Evolutionary conservation across 2,888 invertebrate species (phyloP).

Genomic region (Cremastinae sp.): DNA sequence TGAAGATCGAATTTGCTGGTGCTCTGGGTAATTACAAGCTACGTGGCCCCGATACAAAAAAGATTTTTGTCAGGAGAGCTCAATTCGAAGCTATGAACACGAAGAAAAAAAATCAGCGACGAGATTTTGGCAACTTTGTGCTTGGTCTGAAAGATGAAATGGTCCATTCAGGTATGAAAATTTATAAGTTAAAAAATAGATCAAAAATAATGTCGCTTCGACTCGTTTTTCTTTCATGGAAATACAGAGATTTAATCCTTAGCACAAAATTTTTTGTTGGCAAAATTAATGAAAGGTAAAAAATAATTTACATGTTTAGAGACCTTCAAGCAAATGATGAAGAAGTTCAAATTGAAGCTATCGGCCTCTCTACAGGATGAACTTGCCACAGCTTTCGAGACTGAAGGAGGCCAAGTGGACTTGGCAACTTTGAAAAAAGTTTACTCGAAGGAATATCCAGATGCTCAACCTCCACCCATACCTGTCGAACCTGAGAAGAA

Average conservation of each 20-base stretch:
- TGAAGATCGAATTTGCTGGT: slow-evolving; percentile 79
- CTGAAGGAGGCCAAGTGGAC: slow-evolving; percentile 69
- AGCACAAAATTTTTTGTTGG: neutral
- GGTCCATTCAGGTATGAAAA: slow-evolving; percentile 66
- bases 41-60: slow-evolving; percentile 79
- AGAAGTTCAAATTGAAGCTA: slow-evolving; percentile 75
- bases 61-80: slow-evolving; percentile 81
- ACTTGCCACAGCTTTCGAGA: slow-evolving; percentile 69
- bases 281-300: neutral
- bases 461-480: slow-evolving; percentile 71
- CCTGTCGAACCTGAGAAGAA: slow-evolving; percentile 69
- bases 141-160: slow-evolving; percentile 75
- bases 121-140: slow-evolving; percentile 80
- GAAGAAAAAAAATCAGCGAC: slow-evolving; percentile 78
- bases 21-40: slow-evolving; percentile 81
- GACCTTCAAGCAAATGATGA: slow-evolving; percentile 76
- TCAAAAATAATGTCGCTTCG: neutral
- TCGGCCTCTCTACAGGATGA: slow-evolving; percentile 73
- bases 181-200: too few species aligned
- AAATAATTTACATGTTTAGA: slow-evolving; percentile 63
- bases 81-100: slow-evolving; percentile 80
- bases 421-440: slow-evolving; percentile 75
- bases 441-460: slow-evolving; percentile 80
- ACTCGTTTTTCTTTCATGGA: neutral
- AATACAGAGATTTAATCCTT: too few species aligned